Conservation (phyloP, 1,140 invertebrate genomes). For the Drosophila azteca region DNA sequence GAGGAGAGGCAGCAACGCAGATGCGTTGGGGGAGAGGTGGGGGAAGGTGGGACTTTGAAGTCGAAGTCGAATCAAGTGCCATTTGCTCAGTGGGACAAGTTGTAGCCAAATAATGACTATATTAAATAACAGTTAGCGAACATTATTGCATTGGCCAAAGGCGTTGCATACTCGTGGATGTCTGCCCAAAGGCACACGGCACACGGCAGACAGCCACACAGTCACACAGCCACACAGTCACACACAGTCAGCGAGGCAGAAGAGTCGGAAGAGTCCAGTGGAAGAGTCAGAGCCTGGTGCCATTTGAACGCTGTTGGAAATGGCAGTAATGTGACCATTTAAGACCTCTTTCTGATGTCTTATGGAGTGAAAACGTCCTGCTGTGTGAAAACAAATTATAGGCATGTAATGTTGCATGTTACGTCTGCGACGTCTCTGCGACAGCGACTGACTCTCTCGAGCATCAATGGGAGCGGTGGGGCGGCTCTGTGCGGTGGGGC, state of each 20-base stretch:
- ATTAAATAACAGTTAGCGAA: constrained; percentile 67
- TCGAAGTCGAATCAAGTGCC: constrained; percentile 27
- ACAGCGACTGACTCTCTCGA: constrained; percentile 10
- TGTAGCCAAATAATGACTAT: constrained; percentile 66
- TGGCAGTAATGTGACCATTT: constrained; percentile 83
- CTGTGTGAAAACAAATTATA: constrained; percentile 83
- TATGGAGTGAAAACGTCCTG: constrained; percentile 83
- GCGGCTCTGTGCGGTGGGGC: constrained; percentile 5
- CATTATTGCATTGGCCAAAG: constrained; percentile 56
- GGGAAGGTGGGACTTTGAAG: no score
- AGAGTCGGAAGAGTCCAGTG: constrained; percentile 18
- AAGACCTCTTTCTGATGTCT: constrained; percentile 83
- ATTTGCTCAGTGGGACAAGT: constrained; percentile 56
- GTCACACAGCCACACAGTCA: no score
- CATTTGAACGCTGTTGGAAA: constrained; percentile 80
- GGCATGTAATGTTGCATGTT: constrained; percentile 83
- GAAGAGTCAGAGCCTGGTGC: constrained; percentile 43
- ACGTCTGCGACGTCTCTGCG: constrained; percentile 48
- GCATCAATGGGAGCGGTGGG: constrained; percentile 30
- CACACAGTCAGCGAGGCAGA: not conserved
- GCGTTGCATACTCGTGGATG: constrained; percentile 44
- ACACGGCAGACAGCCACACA: constrained; percentile 18
- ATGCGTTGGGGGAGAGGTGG: constrained; percentile 27
- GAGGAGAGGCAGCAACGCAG: constrained; percentile 5
- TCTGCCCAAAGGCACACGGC: constrained; percentile 28